Evolutionary conservation across 2,888 invertebrate genomes (phyloP), one percentile per base, ranked within the genome.

Genomic region (Acronicta alni): DNA sequence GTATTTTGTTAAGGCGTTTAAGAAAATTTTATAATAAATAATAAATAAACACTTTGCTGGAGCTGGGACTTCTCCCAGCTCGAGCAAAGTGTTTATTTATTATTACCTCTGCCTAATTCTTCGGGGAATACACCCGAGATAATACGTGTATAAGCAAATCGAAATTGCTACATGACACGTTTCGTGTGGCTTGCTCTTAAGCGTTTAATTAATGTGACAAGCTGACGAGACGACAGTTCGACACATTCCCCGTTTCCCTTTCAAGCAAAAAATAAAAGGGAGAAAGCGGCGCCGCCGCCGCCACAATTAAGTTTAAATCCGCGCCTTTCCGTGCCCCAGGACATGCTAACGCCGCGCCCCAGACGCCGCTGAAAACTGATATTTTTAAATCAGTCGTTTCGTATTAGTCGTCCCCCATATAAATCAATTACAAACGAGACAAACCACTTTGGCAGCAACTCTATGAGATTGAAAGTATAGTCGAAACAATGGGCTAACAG

Each of bases 401-500:
- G 16, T 51, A 57, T 51, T 49, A 70, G 44, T 55, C 47, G 42
- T 38, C 55, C 23, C 17, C 41, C 32, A 60, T 41, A 57, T 73
- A 70, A 75, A 63, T 62, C 46, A 67, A 67, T 65, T 67, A 68
- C 35, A 46, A 67, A 60, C 38, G 60, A 51, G 47, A 72, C 68
- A 59, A 68, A 65, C 63, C 66, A 66, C 54, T 73, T 67, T 53
- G 57, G 49, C 59, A 57, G 55, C 49, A 18, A 23, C 57, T 55
- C 37, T 68, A 73, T 61, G 38, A 67, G 63, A 72, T 71, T 61
- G 59, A 53, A 61, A 70, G 67, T 62, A 44, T 38, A 73, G 57
- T 62, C 64, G 59, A 73, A 74, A 73, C 72, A 72, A 75, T 63
- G 57, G 65, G 45, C 67, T 57, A 64, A 70, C 54, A 60, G 57